A percentile compares a stretch with the other conserved stretches of the same genome.
These are phyloP conservation scores for Oceanites oceanicus DNA, from an alignment of 2,113 vertebrate species.

Conservation along the genomic window DNA sequence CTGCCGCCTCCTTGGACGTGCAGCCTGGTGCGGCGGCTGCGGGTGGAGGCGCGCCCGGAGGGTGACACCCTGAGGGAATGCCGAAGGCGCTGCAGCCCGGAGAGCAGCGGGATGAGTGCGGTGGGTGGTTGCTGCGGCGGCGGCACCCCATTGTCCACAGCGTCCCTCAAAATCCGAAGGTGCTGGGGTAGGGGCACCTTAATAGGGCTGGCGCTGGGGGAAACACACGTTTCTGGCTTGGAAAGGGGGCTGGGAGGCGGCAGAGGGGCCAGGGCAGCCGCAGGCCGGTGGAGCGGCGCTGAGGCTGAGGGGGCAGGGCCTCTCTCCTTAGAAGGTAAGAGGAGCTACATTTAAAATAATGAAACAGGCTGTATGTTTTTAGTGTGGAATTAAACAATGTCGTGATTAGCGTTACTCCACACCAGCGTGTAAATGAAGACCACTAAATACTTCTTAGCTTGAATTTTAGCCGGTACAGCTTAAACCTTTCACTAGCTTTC, in stretches of 20 bases:
- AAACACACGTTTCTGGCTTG: rapidly evolving
- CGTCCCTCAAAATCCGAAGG: too few species aligned
- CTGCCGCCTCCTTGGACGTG: background rate
- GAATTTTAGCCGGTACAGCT: background rate
- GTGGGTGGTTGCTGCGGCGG: rapidly evolving
- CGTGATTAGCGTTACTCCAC: background rate
- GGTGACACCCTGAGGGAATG: background rate
- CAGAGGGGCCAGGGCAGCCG: too few species aligned
- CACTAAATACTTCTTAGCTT: background rate
- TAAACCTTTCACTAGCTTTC: background rate
- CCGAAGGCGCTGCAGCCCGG: background rate
- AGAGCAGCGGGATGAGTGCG: background rate
- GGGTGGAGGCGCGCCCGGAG: background rate
- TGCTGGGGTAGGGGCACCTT: background rate
- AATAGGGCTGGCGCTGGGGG: rapidly evolving
- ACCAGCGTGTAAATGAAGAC: background rate
- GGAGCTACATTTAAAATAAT: background rate
- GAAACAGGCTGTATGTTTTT: background rate
- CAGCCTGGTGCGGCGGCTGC: background rate
- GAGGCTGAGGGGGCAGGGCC: rapidly evolving
- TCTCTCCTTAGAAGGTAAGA: rapidly evolving
- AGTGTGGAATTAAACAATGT: background rate
- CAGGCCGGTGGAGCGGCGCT: background rate
- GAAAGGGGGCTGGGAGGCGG: too few species aligned
- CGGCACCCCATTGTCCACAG: background rate